Base-by-base conservation (phyloP, 2,888 invertebrate genomes). In the Iselma pallidipennis region DNA sequence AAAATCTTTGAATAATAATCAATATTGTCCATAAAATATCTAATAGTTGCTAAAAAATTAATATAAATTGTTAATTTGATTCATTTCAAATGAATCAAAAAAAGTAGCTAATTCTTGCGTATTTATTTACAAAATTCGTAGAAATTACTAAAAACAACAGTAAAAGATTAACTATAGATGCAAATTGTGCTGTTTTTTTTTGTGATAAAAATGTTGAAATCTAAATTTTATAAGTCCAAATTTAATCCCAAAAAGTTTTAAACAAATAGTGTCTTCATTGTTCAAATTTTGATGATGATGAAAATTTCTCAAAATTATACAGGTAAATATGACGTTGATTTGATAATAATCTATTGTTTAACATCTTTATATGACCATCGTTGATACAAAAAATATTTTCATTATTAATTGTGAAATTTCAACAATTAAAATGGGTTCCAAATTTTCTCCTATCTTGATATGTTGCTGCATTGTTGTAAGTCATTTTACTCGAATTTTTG, bases 1-100 rank as follows among this genome's bases (percentile, higher is more conserved):
- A 73, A 73, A 63, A 16, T 28, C 10, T 31, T 31, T 45, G 10
- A 26, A 29, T 49, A n/a, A 4, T 28, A 25, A 12, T 50, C 14
- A 23, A 55, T 55, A 21, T 3, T n/a, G 23, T 49, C 10, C 21
- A 49, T 25, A 10, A 33, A 37, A 19, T 23, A 25, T 21, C 25
- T 16, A 25, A 12, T 55, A 16, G 28, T 10, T 49, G n/a, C 33
- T 33, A 4, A 14, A 31, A 14, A 19, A 10, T 54, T 54, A n/a
- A n/a, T 21, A 2, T 14, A 7, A 4, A 23, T 29, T 23, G 26
- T 25, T 12, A 2, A 10, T 37, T 37, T 37, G n/a, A 37, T 3
- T 16, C 14, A 2, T 37, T 16, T 16, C n/a, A 37, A 37, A 14
- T 14, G 4, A 37, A 37, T 37, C 16, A 14, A 37, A 16, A 4